Evolutionary conservation across 1,140 invertebrate species (phyloP).

Genomic region (Sycophaga agraensis): DNA sequence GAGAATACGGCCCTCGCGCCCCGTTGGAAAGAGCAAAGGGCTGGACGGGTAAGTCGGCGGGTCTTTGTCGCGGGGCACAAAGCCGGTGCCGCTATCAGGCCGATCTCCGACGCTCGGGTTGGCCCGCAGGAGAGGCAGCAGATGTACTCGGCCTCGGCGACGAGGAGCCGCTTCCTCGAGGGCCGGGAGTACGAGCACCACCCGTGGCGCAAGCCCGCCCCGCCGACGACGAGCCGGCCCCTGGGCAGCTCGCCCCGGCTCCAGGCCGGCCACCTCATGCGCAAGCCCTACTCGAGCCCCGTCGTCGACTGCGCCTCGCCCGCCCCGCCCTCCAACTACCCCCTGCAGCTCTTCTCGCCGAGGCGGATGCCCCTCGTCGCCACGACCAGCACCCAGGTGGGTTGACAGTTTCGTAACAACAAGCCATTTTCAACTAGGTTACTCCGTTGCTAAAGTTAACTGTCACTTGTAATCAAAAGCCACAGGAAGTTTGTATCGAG

Average conservation of each 20-base stretch:
- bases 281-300: slow-evolving; percentile 13
- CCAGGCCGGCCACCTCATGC: not conserved
- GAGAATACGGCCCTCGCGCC: not conserved
- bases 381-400: slow-evolving; percentile 18
- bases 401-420: no score
- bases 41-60: not conserved
- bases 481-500: no score
- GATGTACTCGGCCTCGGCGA: not conserved
- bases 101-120: no score
- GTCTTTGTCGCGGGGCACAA: slow-evolving; percentile 7
- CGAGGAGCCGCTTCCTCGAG: not conserved
- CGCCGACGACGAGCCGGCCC: not conserved
- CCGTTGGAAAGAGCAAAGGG: not conserved
- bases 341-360: slow-evolving; percentile 21
- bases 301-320: no score
- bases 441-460: no score
- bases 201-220: slow-evolving; percentile 21
- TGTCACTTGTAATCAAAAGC: no score
- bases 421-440: no score
- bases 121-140: no score
- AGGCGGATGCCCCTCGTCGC: slow-evolving; percentile 7
- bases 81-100: slow-evolving; percentile 6
- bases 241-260: no score
- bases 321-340: not conserved
- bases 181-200: not conserved